Evolutionary conservation across 1,140 invertebrate genomes (phyloP), one percentile per base, ranked within the genome.

Genomic region (Rhopalosiphum maidis): DNA sequence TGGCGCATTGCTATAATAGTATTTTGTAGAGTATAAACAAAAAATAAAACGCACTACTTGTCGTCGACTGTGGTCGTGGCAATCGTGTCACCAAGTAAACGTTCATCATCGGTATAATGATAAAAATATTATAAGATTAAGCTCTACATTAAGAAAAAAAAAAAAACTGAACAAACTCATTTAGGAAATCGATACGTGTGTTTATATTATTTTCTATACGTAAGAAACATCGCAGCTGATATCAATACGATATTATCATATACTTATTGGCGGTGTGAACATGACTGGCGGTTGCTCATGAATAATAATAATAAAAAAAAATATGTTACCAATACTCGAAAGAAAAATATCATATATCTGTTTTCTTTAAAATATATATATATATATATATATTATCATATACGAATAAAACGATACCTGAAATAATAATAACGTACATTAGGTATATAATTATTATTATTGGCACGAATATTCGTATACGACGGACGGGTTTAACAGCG

Each of bases 361-460:
- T n/a, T 77, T 77, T 77, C 30, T 77, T 77, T n/a, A 35, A 77
- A 68, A 68, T 18, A 68, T 68, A 68, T n/a, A n/a, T 37, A 37
- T 37, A 37, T 41, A 41, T 41, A 41, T 41, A 77, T n/a, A n/a
- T 77, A 18, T 18, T 51, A 21, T 51, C 48, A 51, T 51, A 51
- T 51, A 51, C 48, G 48, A 77, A 77, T 77, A 77, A 77, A 77
- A 77, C 60, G 30, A 77, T 6, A 77, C 18, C 15, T 77, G 60
- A 18, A 77, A 77, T 77, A 77, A 77, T 77, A 77, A 77, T n/a
- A n/a, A n/a, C n/a, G 15, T 77, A n/a, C 1, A 18, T 77, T 30
- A 77, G 60, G 60, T n/a, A 18, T n/a, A 77, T 77, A n/a, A n/a
- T 77, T 77, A 77, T 77, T 77, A 77, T n/a, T n/a, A 77, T 77